These are phyloP conservation scores for Sylvilagus floridanus DNA, from an alignment of 2,797 vertebrate species.

Conservation along the genomic window DNA sequence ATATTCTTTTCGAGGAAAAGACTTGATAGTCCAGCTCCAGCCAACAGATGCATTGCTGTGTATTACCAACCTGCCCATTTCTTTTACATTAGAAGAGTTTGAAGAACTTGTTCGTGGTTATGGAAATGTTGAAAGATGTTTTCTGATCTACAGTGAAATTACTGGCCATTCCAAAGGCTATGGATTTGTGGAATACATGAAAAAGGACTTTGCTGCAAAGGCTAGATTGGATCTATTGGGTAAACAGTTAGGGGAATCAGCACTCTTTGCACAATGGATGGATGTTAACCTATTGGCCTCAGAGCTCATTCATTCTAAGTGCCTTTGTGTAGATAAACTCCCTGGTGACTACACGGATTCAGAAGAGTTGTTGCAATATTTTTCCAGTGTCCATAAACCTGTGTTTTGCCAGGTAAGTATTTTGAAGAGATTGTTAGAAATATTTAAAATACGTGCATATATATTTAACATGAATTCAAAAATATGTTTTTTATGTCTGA, in stretches of 20 bases:
- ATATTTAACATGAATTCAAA: not conserved
- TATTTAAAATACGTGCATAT: not conserved
- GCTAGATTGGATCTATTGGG: conserved; percentile 96
- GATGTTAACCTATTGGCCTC: conserved; percentile 96
- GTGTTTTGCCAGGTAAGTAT: conserved; percentile 96
- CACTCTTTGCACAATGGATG: conserved; percentile 98
- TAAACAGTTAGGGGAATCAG: conserved; percentile 91
- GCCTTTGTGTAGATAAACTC: conserved; percentile 96
- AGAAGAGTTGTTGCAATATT: conserved; percentile 92
- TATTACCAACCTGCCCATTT: conserved; percentile 95
- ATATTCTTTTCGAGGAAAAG: conserved; percentile 93
- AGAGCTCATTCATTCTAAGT: conserved; percentile 97
- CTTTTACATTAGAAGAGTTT: conserved; percentile 92
- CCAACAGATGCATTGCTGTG: conserved; percentile 98
- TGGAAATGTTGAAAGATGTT: conserved; percentile 96
- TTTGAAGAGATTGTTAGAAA: conserved; percentile 19
- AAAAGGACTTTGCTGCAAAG: conserved; percentile 97
- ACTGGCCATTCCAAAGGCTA: conserved; percentile 97
- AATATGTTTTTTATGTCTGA: not conserved
- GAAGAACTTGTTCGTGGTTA: conserved; percentile 96
- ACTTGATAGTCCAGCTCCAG: conserved; percentile 96
- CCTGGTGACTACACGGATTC: conserved; percentile 92
- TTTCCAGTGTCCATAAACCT: conserved; percentile 94
- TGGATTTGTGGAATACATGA: conserved; percentile 99
- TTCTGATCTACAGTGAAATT: conserved; percentile 96